phyloP scores from a whole-genome alignment of 2,888 invertebrate genomes.

The Zonitis immaculata region DNA sequence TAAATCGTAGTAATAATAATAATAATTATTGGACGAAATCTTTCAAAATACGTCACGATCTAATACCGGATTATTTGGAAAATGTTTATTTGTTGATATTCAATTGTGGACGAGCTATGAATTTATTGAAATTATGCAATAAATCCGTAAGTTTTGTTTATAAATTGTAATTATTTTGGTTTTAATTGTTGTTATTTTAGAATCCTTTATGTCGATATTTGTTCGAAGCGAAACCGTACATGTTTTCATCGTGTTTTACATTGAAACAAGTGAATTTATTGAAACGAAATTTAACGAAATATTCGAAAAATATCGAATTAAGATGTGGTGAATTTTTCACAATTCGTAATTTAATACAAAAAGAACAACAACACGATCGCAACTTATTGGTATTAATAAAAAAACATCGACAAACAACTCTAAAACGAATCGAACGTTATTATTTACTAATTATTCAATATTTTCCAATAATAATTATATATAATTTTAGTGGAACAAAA shows the following conservation, averaged over 20 bases:
- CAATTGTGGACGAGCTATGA: constrained; percentile 69
- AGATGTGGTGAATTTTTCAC: constrained; percentile 40
- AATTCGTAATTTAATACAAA: constrained; percentile 31
- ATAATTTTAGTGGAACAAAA: constrained; percentile 41
- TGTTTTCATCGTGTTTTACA: constrained; percentile 44
- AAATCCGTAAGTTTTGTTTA: constrained; percentile 55
- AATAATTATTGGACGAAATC: constrained; percentile 62
- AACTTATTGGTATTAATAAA: constrained; percentile 37
- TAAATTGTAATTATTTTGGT: not conserved
- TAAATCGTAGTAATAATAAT: constrained; percentile 45
- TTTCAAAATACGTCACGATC: constrained; percentile 51
- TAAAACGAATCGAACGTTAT: constrained; percentile 44
- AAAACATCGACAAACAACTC: constrained; percentile 39
- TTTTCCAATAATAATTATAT: not conserved
- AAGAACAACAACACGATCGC: constrained; percentile 30
- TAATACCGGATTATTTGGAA: constrained; percentile 65
- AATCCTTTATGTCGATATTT: constrained; percentile 40
- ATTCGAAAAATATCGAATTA: constrained; percentile 40
- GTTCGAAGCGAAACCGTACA: constrained; percentile 38
- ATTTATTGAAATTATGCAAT: constrained; percentile 65
- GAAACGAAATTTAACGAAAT: constrained; percentile 37
- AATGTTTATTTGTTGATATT: constrained; percentile 62
- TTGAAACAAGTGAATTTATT: constrained; percentile 36
- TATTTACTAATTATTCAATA: constrained; percentile 1
- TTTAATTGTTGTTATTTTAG: constrained; percentile 37